A percentile compares a stretch with the other conserved stretches of the same genome.
phyloP scores from a whole-genome alignment of 2,797 vertebrate species.

The Cossypha dichroa region DNA sequence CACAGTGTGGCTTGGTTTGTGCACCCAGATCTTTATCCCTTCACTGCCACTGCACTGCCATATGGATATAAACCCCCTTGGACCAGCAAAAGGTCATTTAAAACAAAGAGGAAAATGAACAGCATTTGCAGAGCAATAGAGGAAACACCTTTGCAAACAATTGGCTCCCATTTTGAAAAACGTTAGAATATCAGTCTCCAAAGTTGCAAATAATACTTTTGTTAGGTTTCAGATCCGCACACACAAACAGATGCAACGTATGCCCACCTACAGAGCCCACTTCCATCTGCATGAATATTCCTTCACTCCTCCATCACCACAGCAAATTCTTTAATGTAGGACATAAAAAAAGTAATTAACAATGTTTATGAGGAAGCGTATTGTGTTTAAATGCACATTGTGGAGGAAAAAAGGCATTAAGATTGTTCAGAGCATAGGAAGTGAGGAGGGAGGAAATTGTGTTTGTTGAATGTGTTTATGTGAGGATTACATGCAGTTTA shows the following conservation, averaged over 20 bases:
- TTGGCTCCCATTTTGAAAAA: slow-evolving; percentile 60
- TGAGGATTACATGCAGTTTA: slow-evolving; percentile 53
- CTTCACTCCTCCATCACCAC: slow-evolving; percentile 54
- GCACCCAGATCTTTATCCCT: not conserved
- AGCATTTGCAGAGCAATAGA: slow-evolving; percentile 64
- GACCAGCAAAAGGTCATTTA: slow-evolving; percentile 64
- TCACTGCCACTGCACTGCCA: not conserved
- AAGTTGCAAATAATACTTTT: slow-evolving; percentile 65
- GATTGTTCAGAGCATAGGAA: slow-evolving; percentile 63
- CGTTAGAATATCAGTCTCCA: slow-evolving; percentile 4
- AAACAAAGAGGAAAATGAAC: slow-evolving; percentile 70
- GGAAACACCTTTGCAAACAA: slow-evolving; percentile 60
- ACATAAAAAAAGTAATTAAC: slow-evolving; percentile 68
- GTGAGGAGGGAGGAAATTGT: not conserved
- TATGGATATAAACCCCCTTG: slow-evolving; percentile 8
- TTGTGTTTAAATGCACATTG: slow-evolving; percentile 65
- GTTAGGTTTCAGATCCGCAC: slow-evolving; percentile 32
- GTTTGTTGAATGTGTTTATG: slow-evolving; percentile 67
- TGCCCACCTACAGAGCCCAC: not conserved
- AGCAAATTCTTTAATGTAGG: slow-evolving; percentile 51
- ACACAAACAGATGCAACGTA: not conserved
- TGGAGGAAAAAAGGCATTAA: slow-evolving; percentile 61
- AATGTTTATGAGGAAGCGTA: slow-evolving; percentile 69
- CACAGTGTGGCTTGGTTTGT: not conserved
- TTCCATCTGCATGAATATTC: slow-evolving; percentile 36